Evolutionary conservation across 2,113 vertebrate genomes (phyloP), one percentile per base, ranked within the genome.

Genomic region (Dipodomys ordii): DNA sequence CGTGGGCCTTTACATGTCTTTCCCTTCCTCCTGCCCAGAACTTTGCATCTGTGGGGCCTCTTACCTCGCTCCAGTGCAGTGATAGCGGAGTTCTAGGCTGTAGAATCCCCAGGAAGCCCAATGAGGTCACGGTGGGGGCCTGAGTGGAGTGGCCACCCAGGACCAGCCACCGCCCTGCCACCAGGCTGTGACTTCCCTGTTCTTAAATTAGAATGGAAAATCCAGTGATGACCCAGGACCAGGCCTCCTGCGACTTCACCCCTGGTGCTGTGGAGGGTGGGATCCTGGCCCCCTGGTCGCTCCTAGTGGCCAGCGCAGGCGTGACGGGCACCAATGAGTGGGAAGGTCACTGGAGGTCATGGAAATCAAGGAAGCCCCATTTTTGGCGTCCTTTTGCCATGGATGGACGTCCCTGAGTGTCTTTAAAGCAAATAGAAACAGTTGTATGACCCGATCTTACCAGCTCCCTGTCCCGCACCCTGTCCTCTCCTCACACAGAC

Each of bases 131-230:
- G 39, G 39, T 39, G 39, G 39, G 49, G 49, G 49, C 49, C 49
- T 49, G 49, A 39, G 39, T 39, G 39, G 39, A 39, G 39, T 5
- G 39, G 39, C 39, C 83, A 86, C 62, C 0, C 23, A 93, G 91
- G 83, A 74, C 35, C 30, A 67, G 62, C 84, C 83, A 86, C 88
- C 83, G 85, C 71, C 94, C 62, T 86, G 30, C 39, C 39, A 5
- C 39, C 39, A 5, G 39, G 20, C 57, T 20, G 1, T 82, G 78
- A 96, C 93, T 94, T 95, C 62, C 83, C 23, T 65, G 80, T 96
- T 96, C 92, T 88, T 89, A 87, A 93, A 91, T 91, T 80, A 93
- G 94, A 93, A 77, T 88, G 49, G 4, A 46, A 53, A 11, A 22
- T 11, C 49, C 49, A 35, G 23, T 8, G 15, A 62, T 27, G 64